Evolutionary conservation across 2,888 invertebrate species (phyloP).

Genomic region (Epinotia brunnichana): DNA sequence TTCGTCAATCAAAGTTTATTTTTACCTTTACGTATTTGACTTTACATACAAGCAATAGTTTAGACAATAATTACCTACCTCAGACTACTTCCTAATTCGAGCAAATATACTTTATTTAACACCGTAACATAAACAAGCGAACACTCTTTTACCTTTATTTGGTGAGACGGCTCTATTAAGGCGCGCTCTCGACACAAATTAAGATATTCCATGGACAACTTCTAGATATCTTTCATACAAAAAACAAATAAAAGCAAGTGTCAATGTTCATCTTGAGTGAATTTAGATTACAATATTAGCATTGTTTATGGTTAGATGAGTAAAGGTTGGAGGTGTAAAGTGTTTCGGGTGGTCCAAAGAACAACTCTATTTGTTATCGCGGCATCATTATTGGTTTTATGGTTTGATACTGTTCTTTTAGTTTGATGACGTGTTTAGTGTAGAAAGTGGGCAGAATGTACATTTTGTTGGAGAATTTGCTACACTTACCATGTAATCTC

Average conservation of each 20-base stretch:
- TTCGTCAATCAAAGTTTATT: background rate
- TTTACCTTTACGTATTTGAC: background rate
- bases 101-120: background rate
- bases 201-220: slow-evolving; percentile 32
- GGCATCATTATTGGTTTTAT: slow-evolving; percentile 30
- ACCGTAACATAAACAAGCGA: slow-evolving; percentile 9
- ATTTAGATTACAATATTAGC: slow-evolving; percentile 75
- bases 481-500: background rate
- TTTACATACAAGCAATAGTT: background rate
- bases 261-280: slow-evolving; percentile 61
- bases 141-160: slow-evolving; percentile 1
- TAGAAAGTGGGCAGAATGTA: slow-evolving; percentile 11
- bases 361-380: slow-evolving; percentile 20
- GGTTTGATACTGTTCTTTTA: slow-evolving; percentile 18
- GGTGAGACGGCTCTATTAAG: slow-evolving; percentile 25
- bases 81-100: background rate
- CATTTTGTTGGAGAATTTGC: slow-evolving; percentile 6
- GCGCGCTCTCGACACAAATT: slow-evolving; percentile 36
- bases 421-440: slow-evolving; percentile 15
- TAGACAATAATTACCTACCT: background rate
- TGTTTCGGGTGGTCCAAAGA: slow-evolving; percentile 62
- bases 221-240: slow-evolving; percentile 25
- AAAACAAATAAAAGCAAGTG: slow-evolving; percentile 44
- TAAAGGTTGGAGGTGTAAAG: slow-evolving; percentile 58
- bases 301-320: slow-evolving; percentile 61